A percentile compares a stretch with the other conserved stretches of the same genome.
Evolutionary conservation across 2,888 invertebrate species (phyloP).

Genomic region (Drosophila rellima): DNA sequence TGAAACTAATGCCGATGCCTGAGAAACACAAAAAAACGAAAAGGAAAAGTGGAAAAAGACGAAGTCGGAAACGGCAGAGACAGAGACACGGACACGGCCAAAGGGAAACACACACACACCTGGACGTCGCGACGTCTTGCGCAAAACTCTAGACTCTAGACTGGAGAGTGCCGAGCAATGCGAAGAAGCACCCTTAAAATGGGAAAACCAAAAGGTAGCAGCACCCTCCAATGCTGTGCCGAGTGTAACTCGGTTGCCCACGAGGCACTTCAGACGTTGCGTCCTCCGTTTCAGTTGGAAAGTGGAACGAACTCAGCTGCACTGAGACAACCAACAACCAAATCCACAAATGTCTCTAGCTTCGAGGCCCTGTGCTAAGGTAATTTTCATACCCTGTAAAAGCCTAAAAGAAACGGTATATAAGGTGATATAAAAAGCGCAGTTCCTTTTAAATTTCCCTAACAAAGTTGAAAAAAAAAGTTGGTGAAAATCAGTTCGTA

Average conservation of each 20-base stretch:
- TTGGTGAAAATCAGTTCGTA: too few species aligned
- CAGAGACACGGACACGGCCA: slow-evolving; percentile 32
- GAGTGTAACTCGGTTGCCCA: slow-evolving; percentile 26
- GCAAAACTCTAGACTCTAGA: slow-evolving; percentile 41
- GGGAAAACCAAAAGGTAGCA: slow-evolving; percentile 55
- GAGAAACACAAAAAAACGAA: slow-evolving; percentile 43
- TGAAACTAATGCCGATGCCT: slow-evolving; percentile 50
- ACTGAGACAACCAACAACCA: slow-evolving; percentile 31
- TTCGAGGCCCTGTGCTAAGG: slow-evolving; percentile 21
- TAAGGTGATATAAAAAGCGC: too few species aligned
- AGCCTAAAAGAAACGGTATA: not conserved
- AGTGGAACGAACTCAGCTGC: slow-evolving; percentile 63
- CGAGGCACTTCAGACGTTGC: slow-evolving; percentile 55
- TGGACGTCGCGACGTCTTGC: slow-evolving; percentile 59
- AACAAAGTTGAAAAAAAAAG: too few species aligned
- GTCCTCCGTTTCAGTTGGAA: slow-evolving; percentile 43
- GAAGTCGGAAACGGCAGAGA: slow-evolving; percentile 23
- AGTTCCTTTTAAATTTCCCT: too few species aligned
- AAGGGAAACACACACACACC: slow-evolving; percentile 64
- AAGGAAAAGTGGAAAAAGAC: slow-evolving; percentile 61
- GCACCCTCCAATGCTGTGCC: slow-evolving; percentile 53
- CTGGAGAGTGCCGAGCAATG: slow-evolving; percentile 5
- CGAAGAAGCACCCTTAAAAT: slow-evolving; percentile 72
- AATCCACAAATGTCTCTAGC: slow-evolving; percentile 52
- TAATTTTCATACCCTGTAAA: slow-evolving; percentile 29